A percentile compares a stretch with the other conserved stretches of the same genome.
Conservation (phyloP, 2,797 vertebrate species). For the Gymnothorax javanicus region DNA sequence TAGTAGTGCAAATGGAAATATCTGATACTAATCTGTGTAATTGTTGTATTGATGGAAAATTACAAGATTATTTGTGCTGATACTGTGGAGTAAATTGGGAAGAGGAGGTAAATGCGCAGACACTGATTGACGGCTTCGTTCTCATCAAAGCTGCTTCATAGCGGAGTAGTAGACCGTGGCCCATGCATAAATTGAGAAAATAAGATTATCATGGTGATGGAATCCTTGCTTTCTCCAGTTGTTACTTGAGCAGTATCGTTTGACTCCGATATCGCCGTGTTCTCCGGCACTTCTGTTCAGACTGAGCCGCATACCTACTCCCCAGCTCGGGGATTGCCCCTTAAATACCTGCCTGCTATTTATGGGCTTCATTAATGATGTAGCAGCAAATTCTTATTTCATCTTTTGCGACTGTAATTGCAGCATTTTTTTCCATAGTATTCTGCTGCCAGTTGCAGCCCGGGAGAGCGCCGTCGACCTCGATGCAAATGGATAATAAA, state of each 20-base stretch:
- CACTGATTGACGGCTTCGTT: neutral
- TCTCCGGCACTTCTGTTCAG: neutral
- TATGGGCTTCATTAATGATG: conserved; percentile 58
- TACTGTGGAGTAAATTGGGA: neutral
- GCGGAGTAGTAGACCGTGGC: neutral
- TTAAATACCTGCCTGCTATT: conserved; percentile 58
- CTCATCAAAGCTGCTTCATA: conserved; percentile 15
- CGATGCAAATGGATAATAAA: conserved; percentile 45
- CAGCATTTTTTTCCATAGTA: conserved; percentile 46
- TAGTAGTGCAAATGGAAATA: neutral
- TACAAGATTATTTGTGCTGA: neutral
- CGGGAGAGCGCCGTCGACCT: conserved; percentile 33
- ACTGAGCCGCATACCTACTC: conserved; percentile 19
- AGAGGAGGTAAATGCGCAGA: neutral
- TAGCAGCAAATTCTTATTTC: conserved; percentile 56
- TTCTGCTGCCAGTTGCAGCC: conserved; percentile 52
- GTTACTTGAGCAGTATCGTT: neutral
- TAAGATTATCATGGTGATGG: neutral
- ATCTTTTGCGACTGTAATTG: conserved; percentile 62
- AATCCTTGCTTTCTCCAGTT: neutral
- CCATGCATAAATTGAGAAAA: neutral
- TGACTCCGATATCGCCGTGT: neutral
- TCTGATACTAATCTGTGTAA: neutral
- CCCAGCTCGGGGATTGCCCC: conserved; percentile 38
- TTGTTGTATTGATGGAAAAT: neutral